These are phyloP conservation scores for Eutrigla gurnardus DNA, from an alignment of 2,797 vertebrate genomes.

Conservation along the genomic window DNA sequence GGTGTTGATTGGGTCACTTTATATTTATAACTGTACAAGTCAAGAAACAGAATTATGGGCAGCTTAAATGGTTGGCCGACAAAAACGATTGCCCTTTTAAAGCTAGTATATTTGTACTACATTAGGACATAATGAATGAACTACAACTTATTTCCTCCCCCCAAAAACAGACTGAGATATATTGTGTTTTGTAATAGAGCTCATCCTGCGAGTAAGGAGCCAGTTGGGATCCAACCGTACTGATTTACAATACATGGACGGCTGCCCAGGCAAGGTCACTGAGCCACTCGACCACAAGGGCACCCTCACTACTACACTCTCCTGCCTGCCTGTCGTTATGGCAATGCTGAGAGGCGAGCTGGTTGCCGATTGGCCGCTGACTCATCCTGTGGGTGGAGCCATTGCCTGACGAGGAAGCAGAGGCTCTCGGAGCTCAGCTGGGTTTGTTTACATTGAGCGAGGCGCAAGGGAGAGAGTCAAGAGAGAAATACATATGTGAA, in stretches of 20 bases:
- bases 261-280: constrained; percentile 70
- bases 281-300: constrained; percentile 71
- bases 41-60: not conserved
- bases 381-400: constrained; percentile 59
- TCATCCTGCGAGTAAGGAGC: constrained; percentile 26
- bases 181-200: constrained; percentile 8
- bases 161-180: constrained; percentile 9
- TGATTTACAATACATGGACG: constrained; percentile 65
- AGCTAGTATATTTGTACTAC: not conserved
- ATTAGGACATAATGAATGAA: constrained; percentile 8
- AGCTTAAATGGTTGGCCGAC: not conserved
- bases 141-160: not conserved
- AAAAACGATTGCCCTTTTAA: constrained; percentile 8
- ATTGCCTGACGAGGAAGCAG: constrained; percentile 53
- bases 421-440: constrained; percentile 64
- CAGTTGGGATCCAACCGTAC: constrained; percentile 25
- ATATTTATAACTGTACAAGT: not conserved
- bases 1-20: not conserved
- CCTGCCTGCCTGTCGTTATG: constrained; percentile 61
- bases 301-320: constrained; percentile 55
- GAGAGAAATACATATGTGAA: not conserved
- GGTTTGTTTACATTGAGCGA: constrained; percentile 74
- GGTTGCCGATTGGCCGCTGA: constrained; percentile 62
- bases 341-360: constrained; percentile 53
- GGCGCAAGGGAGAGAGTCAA: constrained; percentile 17